These are phyloP conservation scores for Cheirogaleus medius DNA, from an alignment of 2,113 vertebrate genomes.

Conservation along the genomic window DNA sequence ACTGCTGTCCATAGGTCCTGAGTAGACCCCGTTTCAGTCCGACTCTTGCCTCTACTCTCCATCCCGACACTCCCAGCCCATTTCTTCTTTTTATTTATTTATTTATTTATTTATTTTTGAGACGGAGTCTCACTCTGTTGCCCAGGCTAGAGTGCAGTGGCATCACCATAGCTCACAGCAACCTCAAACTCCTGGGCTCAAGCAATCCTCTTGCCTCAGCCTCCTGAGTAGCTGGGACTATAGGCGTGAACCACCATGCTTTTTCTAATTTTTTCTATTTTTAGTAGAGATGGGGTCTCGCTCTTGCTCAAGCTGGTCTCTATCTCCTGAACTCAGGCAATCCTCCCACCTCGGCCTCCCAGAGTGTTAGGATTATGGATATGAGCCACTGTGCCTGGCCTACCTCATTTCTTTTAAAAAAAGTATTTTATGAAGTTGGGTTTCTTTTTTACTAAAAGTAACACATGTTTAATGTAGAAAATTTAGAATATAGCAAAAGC, in stretches of 20 bases:
- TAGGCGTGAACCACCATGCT: not conserved
- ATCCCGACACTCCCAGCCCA: fast-evolving
- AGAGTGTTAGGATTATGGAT: not conserved
- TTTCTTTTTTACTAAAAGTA: not conserved
- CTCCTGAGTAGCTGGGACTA: not conserved
- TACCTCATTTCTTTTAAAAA: too few relatives aligned
- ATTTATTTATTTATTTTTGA: not conserved
- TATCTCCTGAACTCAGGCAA: not conserved
- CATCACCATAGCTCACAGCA: not conserved
- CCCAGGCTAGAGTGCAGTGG: not conserved
- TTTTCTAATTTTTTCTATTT: not conserved
- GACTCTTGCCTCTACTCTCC: not conserved
- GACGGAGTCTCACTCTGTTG: not conserved
- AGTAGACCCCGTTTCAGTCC: not conserved
- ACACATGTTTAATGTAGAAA: not conserved
- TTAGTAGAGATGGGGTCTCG: not conserved
- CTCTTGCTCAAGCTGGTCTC: not conserved
- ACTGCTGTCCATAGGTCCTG: not conserved
- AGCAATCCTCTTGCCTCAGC: not conserved
- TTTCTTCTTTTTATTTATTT: not conserved
- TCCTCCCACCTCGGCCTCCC: not conserved
- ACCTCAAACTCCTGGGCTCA: not conserved
- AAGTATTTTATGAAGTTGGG: too few relatives aligned
- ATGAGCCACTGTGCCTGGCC: not conserved
- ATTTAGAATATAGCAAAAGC: not conserved